phyloP scores from a whole-genome alignment of 2,888 invertebrate genomes.

The Cosmorhoe ocellata region DNA sequence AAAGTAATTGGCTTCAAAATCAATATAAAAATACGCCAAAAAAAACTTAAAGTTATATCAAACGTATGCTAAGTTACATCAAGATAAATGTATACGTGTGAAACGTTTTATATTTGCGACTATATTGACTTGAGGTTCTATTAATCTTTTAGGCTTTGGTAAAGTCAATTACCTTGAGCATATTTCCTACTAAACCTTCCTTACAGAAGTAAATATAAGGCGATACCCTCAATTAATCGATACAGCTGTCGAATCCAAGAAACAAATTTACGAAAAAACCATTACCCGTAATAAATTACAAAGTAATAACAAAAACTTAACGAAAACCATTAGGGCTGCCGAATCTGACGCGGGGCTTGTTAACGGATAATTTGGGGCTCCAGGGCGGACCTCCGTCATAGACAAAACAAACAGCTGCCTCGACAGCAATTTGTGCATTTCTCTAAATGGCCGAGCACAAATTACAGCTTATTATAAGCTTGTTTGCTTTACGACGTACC shows the following conservation, averaged over 20 bases:
- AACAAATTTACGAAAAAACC: slow-evolving; percentile 68
- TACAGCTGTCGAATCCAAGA: slow-evolving; percentile 71
- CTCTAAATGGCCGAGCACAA: slow-evolving; percentile 82
- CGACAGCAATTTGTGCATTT: slow-evolving; percentile 79
- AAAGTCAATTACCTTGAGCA: too few species aligned
- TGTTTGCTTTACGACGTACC: slow-evolving; percentile 82
- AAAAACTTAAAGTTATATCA: too few species aligned
- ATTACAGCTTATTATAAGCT: slow-evolving; percentile 83
- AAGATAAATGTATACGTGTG: too few species aligned
- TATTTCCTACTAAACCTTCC: too few species aligned
- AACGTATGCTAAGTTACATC: too few species aligned
- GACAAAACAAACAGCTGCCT: slow-evolving; percentile 82
- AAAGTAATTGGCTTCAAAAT: too few species aligned
- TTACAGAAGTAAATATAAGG: slow-evolving; percentile 6
- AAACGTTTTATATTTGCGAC: too few species aligned
- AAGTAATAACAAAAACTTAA: slow-evolving; percentile 77
- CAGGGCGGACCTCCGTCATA: slow-evolving; percentile 78
- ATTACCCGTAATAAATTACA: slow-evolving; percentile 76
- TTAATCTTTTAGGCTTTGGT: too few species aligned
- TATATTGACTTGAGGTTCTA: too few species aligned
- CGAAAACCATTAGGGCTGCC: slow-evolving; percentile 82
- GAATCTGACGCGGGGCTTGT: slow-evolving; percentile 82
- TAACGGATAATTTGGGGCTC: slow-evolving; percentile 78
- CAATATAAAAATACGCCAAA: too few species aligned
- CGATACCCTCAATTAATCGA: slow-evolving; percentile 60